These are phyloP conservation scores for Oedothorax gibbosus DNA, from an alignment of 1,140 invertebrate genomes.

Conservation along the genomic window DNA sequence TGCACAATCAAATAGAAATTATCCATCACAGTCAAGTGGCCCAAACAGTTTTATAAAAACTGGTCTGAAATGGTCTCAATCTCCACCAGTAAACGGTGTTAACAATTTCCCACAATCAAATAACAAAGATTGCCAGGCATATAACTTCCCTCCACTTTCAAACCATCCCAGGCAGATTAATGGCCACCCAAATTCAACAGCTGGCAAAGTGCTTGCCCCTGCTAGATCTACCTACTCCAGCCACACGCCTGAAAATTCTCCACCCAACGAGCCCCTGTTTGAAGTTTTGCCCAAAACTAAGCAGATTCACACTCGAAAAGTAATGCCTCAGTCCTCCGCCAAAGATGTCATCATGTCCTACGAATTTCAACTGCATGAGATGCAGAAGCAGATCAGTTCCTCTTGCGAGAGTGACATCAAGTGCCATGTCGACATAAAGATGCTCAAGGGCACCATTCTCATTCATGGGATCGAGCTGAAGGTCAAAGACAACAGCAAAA, in stretches of 20 bases:
- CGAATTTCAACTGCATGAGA: constrained; percentile 12
- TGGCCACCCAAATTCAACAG: no score
- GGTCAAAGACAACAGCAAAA: neutral
- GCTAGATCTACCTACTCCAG: no score
- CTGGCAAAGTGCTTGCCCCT: no score
- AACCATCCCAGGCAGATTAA: no score
- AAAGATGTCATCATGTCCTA: neutral
- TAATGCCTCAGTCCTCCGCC: neutral
- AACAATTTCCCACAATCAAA: no score
- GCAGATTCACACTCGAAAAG: constrained; percentile 7
- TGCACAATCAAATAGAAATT: no score
- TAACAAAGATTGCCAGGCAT: no score
- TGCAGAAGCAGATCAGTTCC: neutral
- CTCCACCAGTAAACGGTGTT: no score
- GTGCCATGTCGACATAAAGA: neutral
- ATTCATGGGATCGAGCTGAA: constrained; percentile 33
- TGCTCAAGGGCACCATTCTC: neutral
- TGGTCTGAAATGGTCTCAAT: no score
- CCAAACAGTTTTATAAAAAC: no score
- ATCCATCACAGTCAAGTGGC: no score
- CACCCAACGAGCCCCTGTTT: neutral
- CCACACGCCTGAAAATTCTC: neutral
- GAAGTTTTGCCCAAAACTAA: neutral
- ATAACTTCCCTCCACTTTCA: no score
- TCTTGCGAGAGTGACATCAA: neutral